These are phyloP conservation scores for Nesidiocoris tenuis DNA, from an alignment of 2,888 invertebrate species.

Conservation along the genomic window DNA sequence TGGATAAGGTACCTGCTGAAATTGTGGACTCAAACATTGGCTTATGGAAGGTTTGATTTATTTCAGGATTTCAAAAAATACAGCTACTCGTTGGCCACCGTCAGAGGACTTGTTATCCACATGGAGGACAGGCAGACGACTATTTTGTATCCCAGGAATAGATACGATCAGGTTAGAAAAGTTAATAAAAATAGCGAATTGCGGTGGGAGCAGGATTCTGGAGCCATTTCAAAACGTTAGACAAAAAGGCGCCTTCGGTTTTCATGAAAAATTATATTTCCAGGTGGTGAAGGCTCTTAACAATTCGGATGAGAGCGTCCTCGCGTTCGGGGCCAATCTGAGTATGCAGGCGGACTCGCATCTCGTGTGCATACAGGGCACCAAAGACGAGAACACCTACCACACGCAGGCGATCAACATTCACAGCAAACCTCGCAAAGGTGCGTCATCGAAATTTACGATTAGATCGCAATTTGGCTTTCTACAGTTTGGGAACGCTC, in stretches of 20 bases:
- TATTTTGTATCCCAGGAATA: conserved; percentile 73
- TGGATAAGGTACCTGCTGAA: not conserved
- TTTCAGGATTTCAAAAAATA: conserved; percentile 81
- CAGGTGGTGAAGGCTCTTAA: conserved; percentile 72
- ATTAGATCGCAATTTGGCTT: too few relatives aligned
- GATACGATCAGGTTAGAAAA: conserved; percentile 66
- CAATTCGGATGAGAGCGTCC: conserved; percentile 78
- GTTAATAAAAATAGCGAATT: too few relatives aligned
- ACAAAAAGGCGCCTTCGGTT: too few relatives aligned
- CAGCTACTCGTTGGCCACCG: conserved; percentile 73
- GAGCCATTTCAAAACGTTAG: too few relatives aligned
- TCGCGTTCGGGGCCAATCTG: conserved; percentile 80
- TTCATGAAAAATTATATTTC: too few relatives aligned
- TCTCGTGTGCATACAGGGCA: conserved; percentile 79
- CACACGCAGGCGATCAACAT: conserved; percentile 86
- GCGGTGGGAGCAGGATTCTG: too few relatives aligned
- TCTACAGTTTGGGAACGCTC: too few relatives aligned
- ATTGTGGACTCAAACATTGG: not conserved
- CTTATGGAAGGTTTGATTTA: too few relatives aligned
- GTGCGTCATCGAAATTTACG: too few relatives aligned
- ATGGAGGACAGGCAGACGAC: conserved; percentile 79
- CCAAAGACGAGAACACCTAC: conserved; percentile 71
- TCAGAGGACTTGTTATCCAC: conserved; percentile 75
- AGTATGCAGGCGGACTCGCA: conserved; percentile 79
- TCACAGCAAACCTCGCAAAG: conserved; percentile 74